Conservation (phyloP, 1,140 invertebrate genomes). For the Aphaenogaster floridana region DNA sequence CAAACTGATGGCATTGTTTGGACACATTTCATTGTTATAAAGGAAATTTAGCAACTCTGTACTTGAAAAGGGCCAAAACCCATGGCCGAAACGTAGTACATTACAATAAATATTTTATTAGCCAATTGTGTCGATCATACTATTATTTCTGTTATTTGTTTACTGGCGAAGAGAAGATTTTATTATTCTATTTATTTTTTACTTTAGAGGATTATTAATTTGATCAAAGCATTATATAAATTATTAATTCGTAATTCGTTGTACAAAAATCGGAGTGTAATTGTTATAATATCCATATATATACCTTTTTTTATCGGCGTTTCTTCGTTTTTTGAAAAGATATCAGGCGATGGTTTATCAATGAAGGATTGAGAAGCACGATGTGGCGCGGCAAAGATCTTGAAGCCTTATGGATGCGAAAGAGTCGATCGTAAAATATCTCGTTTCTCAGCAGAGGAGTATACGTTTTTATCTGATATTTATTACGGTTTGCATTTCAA, state of each 20-base stretch:
- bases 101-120: no score
- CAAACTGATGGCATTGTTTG: no score
- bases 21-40: no score
- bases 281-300: background rate
- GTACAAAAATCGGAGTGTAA: background rate
- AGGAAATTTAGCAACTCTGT: no score
- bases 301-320: background rate
- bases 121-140: no score
- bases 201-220: background rate
- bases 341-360: background rate
- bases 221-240: background rate
- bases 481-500: background rate
- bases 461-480: background rate
- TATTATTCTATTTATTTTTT: background rate
- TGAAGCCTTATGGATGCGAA: conserved; percentile 3
- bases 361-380: conserved; percentile 1
- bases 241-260: background rate
- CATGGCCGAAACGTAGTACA: no score
- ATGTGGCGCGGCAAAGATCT: background rate
- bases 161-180: no score
- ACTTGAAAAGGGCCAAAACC: no score
- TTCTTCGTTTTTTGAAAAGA: background rate
- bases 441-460: background rate
- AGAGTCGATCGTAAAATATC: conserved; percentile 30
- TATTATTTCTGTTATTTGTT: no score